Evolutionary conservation across 2,113 vertebrate genomes (phyloP), one percentile per base, ranked within the genome.

Genomic region (Sebastes schlegelii): DNA sequence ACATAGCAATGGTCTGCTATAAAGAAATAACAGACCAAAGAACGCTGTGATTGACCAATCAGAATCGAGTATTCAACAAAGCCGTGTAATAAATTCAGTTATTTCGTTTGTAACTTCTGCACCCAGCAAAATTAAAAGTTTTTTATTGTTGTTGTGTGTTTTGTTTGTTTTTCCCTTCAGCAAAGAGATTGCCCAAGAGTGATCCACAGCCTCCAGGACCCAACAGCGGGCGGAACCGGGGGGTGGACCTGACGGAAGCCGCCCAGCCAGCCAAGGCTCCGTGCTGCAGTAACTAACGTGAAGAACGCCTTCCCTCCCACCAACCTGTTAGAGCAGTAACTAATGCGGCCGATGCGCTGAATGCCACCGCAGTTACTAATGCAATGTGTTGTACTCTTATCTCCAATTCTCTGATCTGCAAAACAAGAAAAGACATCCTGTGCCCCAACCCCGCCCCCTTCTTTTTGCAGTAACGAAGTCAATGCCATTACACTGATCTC

Each of bases 131-230:
- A 26, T 0, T 43, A 40, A 55, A 26, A 6, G 5, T 71, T 63
- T 49, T 57, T 73, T 10, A 2, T 26, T 63, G 13, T 78, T 42
- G 1, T 64, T 79, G 0, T 65, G 70, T 60, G 1, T 1, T 73
- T 71, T 42, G 1, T 57, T 26, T 54, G 4, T 62, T 85, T 58
- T 71, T 6, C 6, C 13, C 46, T 75, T 6, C 75, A 96, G 96
- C 98, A 81, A 99, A 99, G 95, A 97, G 96, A 92, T 95, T 99
- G 96, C 98, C 98, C 21, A 99, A 99, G 95, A 99, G 94, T 57
- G 98, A 99, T 94, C 97, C 97, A 84, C 97, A 98, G 94, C 96
- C 95, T 86, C 84, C 95, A 73, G 97, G 97, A 91, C 86, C 94
- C 80, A 97, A 75, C 91, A 96, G 96, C 68, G 94, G 95, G 79